Base-by-base conservation (phyloP, 1,140 invertebrate species). In the Nomia melanderi region DNA sequence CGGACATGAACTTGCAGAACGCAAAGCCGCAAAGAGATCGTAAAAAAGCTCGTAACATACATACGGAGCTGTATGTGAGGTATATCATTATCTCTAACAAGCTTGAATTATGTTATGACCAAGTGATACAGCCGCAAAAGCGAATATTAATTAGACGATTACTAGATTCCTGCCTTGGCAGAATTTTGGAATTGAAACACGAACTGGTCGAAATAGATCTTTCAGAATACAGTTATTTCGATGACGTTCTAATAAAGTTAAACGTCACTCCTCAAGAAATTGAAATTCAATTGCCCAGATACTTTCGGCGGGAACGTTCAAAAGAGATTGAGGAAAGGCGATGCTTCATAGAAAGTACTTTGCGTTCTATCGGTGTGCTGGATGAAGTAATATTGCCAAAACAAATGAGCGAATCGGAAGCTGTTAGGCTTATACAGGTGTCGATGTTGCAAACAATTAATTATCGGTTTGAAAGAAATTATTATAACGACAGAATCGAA, bases 81-180 rank as follows among this genome's bases (percentile, higher is more conserved):
- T 99, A 99, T 85, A 96, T 97, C 4, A 91, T 95, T 20, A 93
- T 97, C 0, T 94, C 96, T 14, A 95, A 96, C 71, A 95, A 94
- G 77, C 87, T 99, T 12, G 95, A 97, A 86, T 91, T 94, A 77
- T 96, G 97, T 72, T 97, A 98, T 85, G 97, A 98, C 88, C 97
- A 98, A 92, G 94, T 98, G 70, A 93, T 98, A 33, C 98, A 99
- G 88, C 97, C 98, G 0, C 98, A 99, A 90, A 99, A 99, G 89
- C 92, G 97, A 54, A 86, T 96, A 36, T 92, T 98, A 4, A 93
- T 99, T 0, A 94, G 95, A 59, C 95, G 96, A 78, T 88, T 98
- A 2, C 89, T 99, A 0, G 97, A 98, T 89, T 95, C 95, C 1
- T 94, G 94, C 33, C 93, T 98, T 56, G 97, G 97, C 5, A 93